Percentiles rank a stretch among this genome's conserved stretches.
Conservation (phyloP, 2,888 invertebrate genomes). For the Caradrina kadenii region DNA sequence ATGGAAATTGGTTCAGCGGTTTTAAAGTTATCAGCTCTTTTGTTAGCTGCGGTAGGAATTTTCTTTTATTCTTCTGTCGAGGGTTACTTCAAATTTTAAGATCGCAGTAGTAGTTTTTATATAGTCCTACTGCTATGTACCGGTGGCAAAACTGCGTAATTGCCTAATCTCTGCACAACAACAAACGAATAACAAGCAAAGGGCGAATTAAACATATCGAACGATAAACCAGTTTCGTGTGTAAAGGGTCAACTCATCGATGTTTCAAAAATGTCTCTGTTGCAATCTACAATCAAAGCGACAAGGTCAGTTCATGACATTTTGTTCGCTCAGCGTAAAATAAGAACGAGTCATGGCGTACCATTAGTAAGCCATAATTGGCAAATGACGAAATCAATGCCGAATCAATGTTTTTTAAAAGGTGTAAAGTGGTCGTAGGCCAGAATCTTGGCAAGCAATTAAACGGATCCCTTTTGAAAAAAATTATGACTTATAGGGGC, state of each 20-base stretch:
- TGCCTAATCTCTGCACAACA: too few relatives aligned
- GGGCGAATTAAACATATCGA: neutral
- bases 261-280: constrained; percentile 17
- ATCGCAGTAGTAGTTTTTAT: too few relatives aligned
- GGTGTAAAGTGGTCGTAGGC: constrained; percentile 5
- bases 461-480: too few relatives aligned
- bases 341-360: constrained; percentile 25
- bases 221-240: neutral
- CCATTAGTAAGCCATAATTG: constrained; percentile 22
- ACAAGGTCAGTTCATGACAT: constrained; percentile 43
- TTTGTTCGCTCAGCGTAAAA: constrained; percentile 39
- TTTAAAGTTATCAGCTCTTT: too few relatives aligned
- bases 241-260: neutral
- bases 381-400: constrained; percentile 15
- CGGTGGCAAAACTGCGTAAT: too few relatives aligned
- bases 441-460: neutral
- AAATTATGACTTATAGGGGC: too few relatives aligned
- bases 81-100: too few relatives aligned
- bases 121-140: too few relatives aligned
- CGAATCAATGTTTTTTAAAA: constrained; percentile 16
- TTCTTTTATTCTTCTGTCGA: too few relatives aligned
- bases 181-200: too few relatives aligned
- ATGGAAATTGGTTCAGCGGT: too few relatives aligned
- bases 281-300: constrained; percentile 19
- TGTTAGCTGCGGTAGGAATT: too few relatives aligned